Percentiles rank a stretch among this genome's conserved stretches.
These are phyloP conservation scores for Rotaria macrura DNA, from an alignment of 2,888 invertebrate species.

Conservation along the genomic window DNA sequence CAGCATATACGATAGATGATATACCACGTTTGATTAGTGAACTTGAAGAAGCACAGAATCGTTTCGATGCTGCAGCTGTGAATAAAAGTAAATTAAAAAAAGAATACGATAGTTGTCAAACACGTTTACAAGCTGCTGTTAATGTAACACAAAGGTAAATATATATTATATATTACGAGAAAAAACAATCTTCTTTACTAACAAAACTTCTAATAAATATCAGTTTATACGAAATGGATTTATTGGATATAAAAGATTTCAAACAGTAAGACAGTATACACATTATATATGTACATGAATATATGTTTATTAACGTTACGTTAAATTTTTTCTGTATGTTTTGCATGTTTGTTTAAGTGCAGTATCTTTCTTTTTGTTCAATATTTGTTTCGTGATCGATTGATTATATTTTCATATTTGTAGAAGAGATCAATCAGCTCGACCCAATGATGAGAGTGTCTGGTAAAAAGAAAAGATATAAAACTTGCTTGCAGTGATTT, in stretches of 20 bases:
- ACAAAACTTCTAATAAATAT: not conserved
- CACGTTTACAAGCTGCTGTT: slow-evolving; percentile 45
- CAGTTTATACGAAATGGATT: slow-evolving; percentile 7
- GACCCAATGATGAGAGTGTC: not conserved
- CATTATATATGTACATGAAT: too few species aligned
- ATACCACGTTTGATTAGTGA: slow-evolving; percentile 43
- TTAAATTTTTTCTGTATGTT: not conserved
- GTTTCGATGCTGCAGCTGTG: slow-evolving; percentile 46
- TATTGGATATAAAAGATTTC: not conserved
- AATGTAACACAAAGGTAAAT: slow-evolving; percentile 44
- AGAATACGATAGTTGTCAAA: slow-evolving; percentile 47
- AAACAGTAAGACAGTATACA: not conserved
- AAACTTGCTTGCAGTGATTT: slow-evolving; percentile 16
- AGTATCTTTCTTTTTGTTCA: not conserved
- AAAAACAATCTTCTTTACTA: too few species aligned
- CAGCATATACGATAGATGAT: slow-evolving; percentile 38
- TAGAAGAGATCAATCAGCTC: slow-evolving; percentile 16
- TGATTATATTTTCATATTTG: not conserved
- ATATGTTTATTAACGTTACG: not conserved
- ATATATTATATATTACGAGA: not conserved
- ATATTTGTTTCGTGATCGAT: not conserved
- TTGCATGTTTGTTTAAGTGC: not conserved
- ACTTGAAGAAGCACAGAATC: slow-evolving; percentile 42
- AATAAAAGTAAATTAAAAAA: slow-evolving; percentile 47
- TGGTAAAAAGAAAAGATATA: slow-evolving; percentile 34